These are phyloP conservation scores for Saturnia pavonia DNA, from an alignment of 2,888 invertebrate species.

Conservation along the genomic window DNA sequence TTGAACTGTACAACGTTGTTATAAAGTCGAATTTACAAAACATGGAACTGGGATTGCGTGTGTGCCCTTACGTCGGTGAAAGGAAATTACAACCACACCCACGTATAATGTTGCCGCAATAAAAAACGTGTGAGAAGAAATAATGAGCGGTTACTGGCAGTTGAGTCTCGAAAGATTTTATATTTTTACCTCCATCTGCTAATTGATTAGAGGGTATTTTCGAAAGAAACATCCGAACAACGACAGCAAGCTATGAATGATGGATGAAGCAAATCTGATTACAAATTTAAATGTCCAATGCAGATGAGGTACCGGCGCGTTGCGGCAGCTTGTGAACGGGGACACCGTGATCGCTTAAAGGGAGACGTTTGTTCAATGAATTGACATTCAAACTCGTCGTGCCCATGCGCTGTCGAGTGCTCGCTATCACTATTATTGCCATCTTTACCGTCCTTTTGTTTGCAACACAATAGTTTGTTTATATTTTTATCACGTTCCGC, in stretches of 20 bases:
- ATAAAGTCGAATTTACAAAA: conserved; percentile 47
- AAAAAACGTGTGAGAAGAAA: conserved; percentile 82
- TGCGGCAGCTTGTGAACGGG: conserved; percentile 54
- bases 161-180: conserved; percentile 62
- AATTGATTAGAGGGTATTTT: conserved; percentile 73
- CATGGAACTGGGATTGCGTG: conserved; percentile 63
- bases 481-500: conserved; percentile 18
- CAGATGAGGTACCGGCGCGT: conserved; percentile 58
- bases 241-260: conserved; percentile 62
- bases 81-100: conserved; percentile 83
- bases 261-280: conserved; percentile 75
- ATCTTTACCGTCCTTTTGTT: conserved; percentile 23
- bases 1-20: conserved; percentile 24
- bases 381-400: conserved; percentile 50
- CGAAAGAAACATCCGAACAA: conserved; percentile 43
- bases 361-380: conserved; percentile 42
- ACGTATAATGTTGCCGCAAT: conserved; percentile 81
- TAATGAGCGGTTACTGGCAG: conserved; percentile 81
- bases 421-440: conserved; percentile 20
- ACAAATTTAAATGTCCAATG: conserved; percentile 67
- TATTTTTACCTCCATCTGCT: conserved; percentile 67
- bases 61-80: conserved; percentile 82
- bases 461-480: conserved; percentile 21
- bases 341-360: conserved; percentile 50
- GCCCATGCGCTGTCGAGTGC: conserved; percentile 23